Evolutionary conservation across 2,797 vertebrate genomes (phyloP), one percentile per base, ranked within the genome.

Genomic region (Melanotaenia maccullochi): DNA sequence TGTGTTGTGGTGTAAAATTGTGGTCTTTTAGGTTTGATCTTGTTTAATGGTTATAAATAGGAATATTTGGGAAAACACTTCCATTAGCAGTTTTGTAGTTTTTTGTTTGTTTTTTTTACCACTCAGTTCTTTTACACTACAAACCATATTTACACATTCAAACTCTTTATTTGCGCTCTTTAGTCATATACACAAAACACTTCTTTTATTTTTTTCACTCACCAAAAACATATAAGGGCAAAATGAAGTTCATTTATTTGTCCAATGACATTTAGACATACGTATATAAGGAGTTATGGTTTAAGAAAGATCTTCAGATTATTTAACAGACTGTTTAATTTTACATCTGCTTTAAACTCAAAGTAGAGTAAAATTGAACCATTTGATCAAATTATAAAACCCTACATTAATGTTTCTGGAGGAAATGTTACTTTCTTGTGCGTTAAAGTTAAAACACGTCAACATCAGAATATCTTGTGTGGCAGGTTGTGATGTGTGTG

Each of bases 401-500:
- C 35, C 8, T 49, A 8, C 2, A 42, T 7, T 49, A 49, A 49
- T n/a, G n/a, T 51, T 9, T 59, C 16, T 32, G 24, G 11, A 60
- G 30, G 30, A 9, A 11, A 11, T 13, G 22, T 67, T 4, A 42
- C 42, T 13, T 32, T 9, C 18, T 47, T 9, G 63, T 5, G 38
- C 38, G 3, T 40, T 16, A 40, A 40, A 16, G 11, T 63, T 38
- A 11, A 54, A 79, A 47, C 16, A 62, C 3, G 49, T 73, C 54
- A 36, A 54, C 32, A n/a, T n/a, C 47, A 66, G 56, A 72, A 55
- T 40, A 63, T 25, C 67, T 28, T 9, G 2, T 40, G 20, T 80
- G 68, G 82, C 40, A 42, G 16, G 83, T 82, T 74, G 68, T 78
- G 80, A 75, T 16, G 5, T 30, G 68, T 85, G 59, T 90, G 57